Conservation (phyloP, 2,113 vertebrate species). For the Hassar affinis region DNA sequence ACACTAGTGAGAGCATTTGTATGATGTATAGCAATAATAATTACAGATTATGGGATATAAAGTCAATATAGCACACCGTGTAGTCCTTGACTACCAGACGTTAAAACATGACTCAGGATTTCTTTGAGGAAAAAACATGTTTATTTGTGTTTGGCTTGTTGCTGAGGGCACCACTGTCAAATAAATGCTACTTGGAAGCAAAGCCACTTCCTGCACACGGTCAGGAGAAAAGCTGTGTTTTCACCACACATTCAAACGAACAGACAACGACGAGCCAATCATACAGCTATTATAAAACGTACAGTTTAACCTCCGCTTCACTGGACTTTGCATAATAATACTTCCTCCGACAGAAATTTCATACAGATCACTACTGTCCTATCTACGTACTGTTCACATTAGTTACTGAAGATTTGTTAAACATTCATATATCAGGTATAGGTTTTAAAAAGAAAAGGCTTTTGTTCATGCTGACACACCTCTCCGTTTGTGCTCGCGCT, state of each 20-base stretch:
- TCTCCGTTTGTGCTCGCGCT: conserved; percentile 71
- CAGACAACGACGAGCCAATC: conserved; percentile 5
- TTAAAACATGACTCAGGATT: conserved; percentile 13
- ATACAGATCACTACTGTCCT: neutral
- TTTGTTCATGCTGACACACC: conserved; percentile 21
- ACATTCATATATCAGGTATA: conserved; percentile 68
- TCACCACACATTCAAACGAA: conserved; percentile 4
- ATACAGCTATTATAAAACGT: conserved; percentile 21
- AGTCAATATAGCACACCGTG: neutral
- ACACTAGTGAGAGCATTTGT: too few species aligned
- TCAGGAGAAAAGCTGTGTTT: conserved; percentile 34
- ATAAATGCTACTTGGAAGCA: conserved; percentile 71
- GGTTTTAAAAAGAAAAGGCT: conserved; percentile 14
- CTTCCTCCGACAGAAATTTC: neutral
- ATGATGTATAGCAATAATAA: too few species aligned
- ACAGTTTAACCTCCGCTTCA: neutral
- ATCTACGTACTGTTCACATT: conserved; percentile 63
- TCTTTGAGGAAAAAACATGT: conserved; percentile 69
- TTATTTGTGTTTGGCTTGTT: conserved; percentile 84
- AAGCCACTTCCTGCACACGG: conserved; percentile 60
- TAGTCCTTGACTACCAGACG: neutral
- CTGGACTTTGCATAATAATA: conserved; percentile 31
- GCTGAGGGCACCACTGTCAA: conserved; percentile 77
- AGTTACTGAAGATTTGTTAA: conserved; percentile 63
- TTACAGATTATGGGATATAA: neutral